Evolutionary conservation across 2,888 invertebrate genomes (phyloP), one percentile per base, ranked within the genome.

Genomic region (Hemistola chrysoprasaria): DNA sequence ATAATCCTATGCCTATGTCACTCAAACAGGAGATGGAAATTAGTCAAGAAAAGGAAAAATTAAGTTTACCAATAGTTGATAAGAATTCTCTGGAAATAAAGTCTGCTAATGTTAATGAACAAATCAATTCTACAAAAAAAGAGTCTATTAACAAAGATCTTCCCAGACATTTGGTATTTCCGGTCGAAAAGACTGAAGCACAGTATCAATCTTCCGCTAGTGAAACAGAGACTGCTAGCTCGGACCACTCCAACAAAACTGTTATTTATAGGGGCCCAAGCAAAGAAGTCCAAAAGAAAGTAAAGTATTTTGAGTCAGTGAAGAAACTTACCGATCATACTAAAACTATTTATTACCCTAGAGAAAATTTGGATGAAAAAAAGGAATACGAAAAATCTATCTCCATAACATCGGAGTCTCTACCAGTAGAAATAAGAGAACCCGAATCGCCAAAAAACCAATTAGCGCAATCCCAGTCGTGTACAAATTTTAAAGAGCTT

Each of bases 241-340:
- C 94, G 0, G 94, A 94, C 59, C 90, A 92, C 27, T 94, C 94
- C 0, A 91, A 91, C 28, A 92, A 88, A 72, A 94, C 94, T 0
- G 93, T 93, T 0, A 92, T 94, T 36, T 91, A 90, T 52, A 85
- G 90, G 24, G 90, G 84, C 5, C 85, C 89, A 1, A 91, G 90
- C 47, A 92, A 93, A 41, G 92, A 92, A 53, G 92, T 95, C 0
- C 90, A 92, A 40, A 92, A 92, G 59, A 95, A 94, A 74, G 93
- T 96, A 0, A 93, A 94, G 70, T 95, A 94, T 77, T 96, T 95
- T 67, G 95, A 96, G 75, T 92, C 92, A 1, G 92, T 92, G 0
- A 90, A 91, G 53, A 90, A 83, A 33, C 74, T 87, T 2, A 77
- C 84, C 21, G 90, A 90, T n/a, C 72, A 82, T 31, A 72, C 75